Percentiles rank a stretch among this genome's conserved stretches.
These are phyloP conservation scores for Acanthurus tractus DNA, from an alignment of 2,797 vertebrate species.

Conservation along the genomic window DNA sequence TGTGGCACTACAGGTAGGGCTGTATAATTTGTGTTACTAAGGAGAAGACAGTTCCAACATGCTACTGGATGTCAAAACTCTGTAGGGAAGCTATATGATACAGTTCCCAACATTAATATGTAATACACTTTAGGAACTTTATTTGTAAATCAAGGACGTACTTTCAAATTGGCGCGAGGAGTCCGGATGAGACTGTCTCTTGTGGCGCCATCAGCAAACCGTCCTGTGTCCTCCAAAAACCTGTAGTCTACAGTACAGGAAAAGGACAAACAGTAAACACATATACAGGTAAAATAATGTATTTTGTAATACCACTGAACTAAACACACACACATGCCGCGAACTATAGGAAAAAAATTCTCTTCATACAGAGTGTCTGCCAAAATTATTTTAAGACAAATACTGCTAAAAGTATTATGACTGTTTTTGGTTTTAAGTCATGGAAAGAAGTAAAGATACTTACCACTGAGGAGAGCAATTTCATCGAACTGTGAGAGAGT, in stretches of 20 bases:
- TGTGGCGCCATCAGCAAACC: slow-evolving; percentile 89
- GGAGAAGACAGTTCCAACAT: too few relatives aligned
- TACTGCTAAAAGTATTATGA: background rate
- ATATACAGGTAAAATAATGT: background rate
- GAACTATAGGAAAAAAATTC: background rate
- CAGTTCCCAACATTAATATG: too few relatives aligned
- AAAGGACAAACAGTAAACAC: slow-evolving; percentile 18
- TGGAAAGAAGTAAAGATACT: slow-evolving; percentile 35
- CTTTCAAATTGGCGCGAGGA: slow-evolving; percentile 58
- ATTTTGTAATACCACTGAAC: background rate
- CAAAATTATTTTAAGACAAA: background rate
- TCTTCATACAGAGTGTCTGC: background rate
- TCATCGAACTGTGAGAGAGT: slow-evolving; percentile 91
- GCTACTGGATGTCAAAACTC: too few relatives aligned
- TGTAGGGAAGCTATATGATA: too few relatives aligned
- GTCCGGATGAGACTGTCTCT: slow-evolving; percentile 83
- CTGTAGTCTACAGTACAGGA: slow-evolving; percentile 90
- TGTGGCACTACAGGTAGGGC: too few relatives aligned
- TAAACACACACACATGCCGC: background rate
- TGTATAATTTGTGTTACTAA: too few relatives aligned
- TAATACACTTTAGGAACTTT: too few relatives aligned
- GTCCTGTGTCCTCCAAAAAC: slow-evolving; percentile 94
- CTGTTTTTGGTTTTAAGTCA: background rate
- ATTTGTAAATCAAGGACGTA: slow-evolving; percentile 44
- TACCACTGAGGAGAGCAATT: slow-evolving; percentile 92